Evolutionary conservation across 2,797 vertebrate species (phyloP).

Genomic region (Masticophis lateralis): DNA sequence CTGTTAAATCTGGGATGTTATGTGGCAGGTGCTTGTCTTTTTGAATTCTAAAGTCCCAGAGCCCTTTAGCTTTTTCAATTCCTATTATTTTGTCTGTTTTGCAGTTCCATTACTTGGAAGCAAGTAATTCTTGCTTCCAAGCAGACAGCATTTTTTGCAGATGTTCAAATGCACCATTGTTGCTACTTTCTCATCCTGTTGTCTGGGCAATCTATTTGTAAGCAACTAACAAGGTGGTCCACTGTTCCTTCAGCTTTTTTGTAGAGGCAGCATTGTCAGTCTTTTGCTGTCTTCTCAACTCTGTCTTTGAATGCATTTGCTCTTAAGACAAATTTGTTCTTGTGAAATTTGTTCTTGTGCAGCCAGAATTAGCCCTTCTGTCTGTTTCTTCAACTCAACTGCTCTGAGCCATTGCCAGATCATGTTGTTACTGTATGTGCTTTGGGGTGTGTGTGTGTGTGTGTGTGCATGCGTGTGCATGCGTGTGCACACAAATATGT

Average conservation of each 20-base stretch:
- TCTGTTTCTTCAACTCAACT: background rate
- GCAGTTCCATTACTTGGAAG: background rate
- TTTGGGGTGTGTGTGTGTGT: background rate
- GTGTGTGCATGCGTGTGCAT: too few species aligned
- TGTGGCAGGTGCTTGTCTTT: background rate
- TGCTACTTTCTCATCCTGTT: background rate
- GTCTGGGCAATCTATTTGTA: background rate
- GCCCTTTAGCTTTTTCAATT: background rate
- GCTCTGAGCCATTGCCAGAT: too few species aligned
- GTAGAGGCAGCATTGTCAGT: background rate
- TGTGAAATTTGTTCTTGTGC: background rate
- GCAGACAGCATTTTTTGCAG: background rate
- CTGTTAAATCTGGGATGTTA: background rate
- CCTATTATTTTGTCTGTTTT: background rate
- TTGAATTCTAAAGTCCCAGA: background rate
- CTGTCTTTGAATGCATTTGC: background rate
- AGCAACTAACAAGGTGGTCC: background rate
- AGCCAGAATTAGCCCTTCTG: background rate
- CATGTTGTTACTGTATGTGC: background rate
- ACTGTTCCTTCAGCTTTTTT: background rate
- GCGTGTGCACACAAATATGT: too few species aligned
- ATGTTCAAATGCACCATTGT: background rate
- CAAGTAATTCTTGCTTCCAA: background rate
- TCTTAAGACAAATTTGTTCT: background rate
- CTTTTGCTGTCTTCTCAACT: background rate